Conservation (phyloP, 2,113 vertebrate genomes). For the Pteruthius melanotis region DNA sequence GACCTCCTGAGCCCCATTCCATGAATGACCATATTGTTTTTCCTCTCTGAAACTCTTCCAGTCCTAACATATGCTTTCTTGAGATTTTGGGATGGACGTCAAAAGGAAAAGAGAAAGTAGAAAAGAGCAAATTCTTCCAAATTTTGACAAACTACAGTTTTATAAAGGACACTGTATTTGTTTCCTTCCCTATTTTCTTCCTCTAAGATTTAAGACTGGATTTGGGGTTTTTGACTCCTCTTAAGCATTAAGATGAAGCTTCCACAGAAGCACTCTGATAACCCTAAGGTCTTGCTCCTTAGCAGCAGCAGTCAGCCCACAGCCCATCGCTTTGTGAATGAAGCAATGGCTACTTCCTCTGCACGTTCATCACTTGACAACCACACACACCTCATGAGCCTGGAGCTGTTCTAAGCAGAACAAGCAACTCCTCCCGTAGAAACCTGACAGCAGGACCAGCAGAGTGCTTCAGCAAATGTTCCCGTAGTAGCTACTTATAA, state of each 20-base stretch:
- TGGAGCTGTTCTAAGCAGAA: not conserved
- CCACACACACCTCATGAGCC: not conserved
- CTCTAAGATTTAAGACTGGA: not conserved
- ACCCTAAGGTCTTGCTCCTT: not conserved
- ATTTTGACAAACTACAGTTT: not conserved
- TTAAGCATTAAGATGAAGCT: not conserved
- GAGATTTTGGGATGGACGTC: not conserved
- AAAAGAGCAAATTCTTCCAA: not conserved
- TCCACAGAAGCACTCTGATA: not conserved
- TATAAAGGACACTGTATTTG: not conserved
- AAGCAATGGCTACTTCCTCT: not conserved
- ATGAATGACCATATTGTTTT: accelerated
- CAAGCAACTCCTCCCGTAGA: not conserved
- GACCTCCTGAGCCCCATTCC: not conserved
- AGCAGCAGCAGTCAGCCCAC: not conserved
- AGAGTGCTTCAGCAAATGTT: not conserved
- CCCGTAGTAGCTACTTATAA: not conserved
- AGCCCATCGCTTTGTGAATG: not conserved
- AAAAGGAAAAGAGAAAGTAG: not conserved
- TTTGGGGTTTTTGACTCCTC: not conserved
- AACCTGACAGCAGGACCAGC: not conserved
- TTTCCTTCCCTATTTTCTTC: not conserved
- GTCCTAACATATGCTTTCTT: not conserved
- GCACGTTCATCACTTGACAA: not conserved
- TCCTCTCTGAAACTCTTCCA: not conserved